phyloP scores from a whole-genome alignment of 2,797 vertebrate genomes.

The Protosalanx chinensis region DNA sequence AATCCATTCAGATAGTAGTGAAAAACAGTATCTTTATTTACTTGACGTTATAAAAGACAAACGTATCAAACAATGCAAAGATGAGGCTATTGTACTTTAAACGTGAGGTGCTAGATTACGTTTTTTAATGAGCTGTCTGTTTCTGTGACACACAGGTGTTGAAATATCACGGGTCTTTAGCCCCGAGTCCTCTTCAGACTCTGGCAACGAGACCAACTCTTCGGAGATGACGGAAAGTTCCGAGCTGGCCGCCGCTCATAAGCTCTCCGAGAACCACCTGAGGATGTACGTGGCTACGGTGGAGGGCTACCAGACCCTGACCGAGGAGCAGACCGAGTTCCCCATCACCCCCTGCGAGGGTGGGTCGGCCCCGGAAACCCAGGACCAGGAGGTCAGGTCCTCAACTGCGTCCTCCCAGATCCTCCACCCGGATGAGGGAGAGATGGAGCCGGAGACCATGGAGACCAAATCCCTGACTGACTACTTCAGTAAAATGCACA shows the following conservation, averaged over 20 bases:
- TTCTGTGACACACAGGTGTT: slow-evolving; percentile 92
- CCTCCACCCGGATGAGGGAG: slow-evolving; percentile 88
- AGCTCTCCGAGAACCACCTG: slow-evolving; percentile 86
- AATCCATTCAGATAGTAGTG: background rate
- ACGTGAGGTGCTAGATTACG: slow-evolving; percentile 57
- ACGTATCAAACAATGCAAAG: slow-evolving; percentile 26
- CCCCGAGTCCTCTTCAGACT: slow-evolving; percentile 97
- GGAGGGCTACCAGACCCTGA: slow-evolving; percentile 83
- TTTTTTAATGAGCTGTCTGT: slow-evolving; percentile 78
- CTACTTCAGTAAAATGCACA: slow-evolving; percentile 94
- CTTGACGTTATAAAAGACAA: slow-evolving; percentile 51
- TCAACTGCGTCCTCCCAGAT: slow-evolving; percentile 88
- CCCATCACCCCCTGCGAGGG: slow-evolving; percentile 67
- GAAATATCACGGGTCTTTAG: slow-evolving; percentile 97
- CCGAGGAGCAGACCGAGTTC: slow-evolving; percentile 86
- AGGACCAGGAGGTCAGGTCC: slow-evolving; percentile 78
- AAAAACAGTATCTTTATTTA: background rate
- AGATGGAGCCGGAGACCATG: slow-evolving; percentile 99
- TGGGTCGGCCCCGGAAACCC: slow-evolving; percentile 63
- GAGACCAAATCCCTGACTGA: slow-evolving; percentile 97
- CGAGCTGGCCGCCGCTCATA: slow-evolving; percentile 90
- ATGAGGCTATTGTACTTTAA: slow-evolving; percentile 55
- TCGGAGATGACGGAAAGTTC: slow-evolving; percentile 99
- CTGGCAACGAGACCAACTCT: slow-evolving; percentile 98
- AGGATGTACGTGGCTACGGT: slow-evolving; percentile 85